A percentile compares a stretch with the other conserved stretches of the same genome.
These are phyloP conservation scores for Copidosoma aretas DNA, from an alignment of 2,888 invertebrate species.

Conservation along the genomic window DNA sequence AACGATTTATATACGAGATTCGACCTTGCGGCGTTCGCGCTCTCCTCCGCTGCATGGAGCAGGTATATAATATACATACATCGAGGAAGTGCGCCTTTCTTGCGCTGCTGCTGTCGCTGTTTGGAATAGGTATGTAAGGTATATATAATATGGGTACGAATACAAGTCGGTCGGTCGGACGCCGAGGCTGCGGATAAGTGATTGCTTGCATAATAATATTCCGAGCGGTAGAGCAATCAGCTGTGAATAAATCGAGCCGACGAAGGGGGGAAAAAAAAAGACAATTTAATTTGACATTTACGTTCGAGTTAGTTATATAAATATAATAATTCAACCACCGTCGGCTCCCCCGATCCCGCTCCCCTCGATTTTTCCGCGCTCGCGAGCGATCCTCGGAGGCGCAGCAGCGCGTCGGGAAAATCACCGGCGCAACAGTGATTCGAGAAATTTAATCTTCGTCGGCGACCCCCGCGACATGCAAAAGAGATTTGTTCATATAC, in stretches of 20 bases:
- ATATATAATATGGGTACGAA: no score
- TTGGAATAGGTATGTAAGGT: no score
- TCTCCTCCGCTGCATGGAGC: no score
- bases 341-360: not conserved
- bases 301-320: slow-evolving; percentile 30
- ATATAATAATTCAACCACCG: slow-evolving; percentile 15
- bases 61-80: no score
- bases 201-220: slow-evolving; percentile 33
- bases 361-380: not conserved
- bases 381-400: no score
- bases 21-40: slow-evolving; percentile 50
- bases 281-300: slow-evolving; percentile 31
- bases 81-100: no score
- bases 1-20: slow-evolving; percentile 41
- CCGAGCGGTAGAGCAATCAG: slow-evolving; percentile 2
- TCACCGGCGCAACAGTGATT: no score
- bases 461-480: no score
- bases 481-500: no score
- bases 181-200: slow-evolving; percentile 44
- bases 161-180: slow-evolving; percentile 39
- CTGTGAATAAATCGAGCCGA: slow-evolving; percentile 24
- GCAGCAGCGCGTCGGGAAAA: no score
- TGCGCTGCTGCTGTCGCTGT: no score
- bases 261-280: not conserved
- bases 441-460: no score